Evolutionary conservation across 2,888 invertebrate species (phyloP), one percentile per base, ranked within the genome.

Genomic region (Philopedon plagiatum): DNA sequence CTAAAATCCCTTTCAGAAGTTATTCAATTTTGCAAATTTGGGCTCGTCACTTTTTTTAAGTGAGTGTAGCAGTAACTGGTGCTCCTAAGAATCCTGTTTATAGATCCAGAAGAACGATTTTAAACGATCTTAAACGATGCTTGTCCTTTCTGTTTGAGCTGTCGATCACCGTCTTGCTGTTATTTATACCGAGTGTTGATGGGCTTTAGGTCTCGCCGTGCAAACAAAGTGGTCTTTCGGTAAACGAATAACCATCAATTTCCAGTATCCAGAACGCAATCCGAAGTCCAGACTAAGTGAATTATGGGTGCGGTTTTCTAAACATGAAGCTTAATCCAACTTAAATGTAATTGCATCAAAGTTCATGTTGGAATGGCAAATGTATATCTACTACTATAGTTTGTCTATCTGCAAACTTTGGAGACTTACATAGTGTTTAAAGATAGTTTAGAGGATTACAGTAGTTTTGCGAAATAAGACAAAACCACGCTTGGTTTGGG

Each of bases 281-380:
- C 65, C 56, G 57, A 65, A 65, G 65, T 54, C 56, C 37, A 9
- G 41, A 26, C 65, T 65, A 65, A 65, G 65, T 65, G 65, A 65
- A 54, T 65, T 65, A 65, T 56, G 19, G 56, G 18, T 13, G 65
- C 54, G 65, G 65, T 65, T 65, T 56, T 37, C 65, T 56, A 29
- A 56, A 65, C 65, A 65, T 65, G 29, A 49, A 57, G 54, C 65
- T 56, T 64, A 41, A 64, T 64, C 29, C 41, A 34, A 44, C 39
- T 19, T 39, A 41, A 51, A 26, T 56, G 56, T 41, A 32, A 56
- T 65, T 54, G 41, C 37, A 44, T 65, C 51, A 34, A 32, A 19
- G 18, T 8, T 46, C 44, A 37, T 29, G 21, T 23, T 23, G 21
- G 46, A 21, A 21, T 9, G 46, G n/a, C 46, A 46, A 46, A 46